Evolutionary conservation across 1,140 invertebrate genomes (phyloP).

Genomic region (Chlorops oryzae): DNA sequence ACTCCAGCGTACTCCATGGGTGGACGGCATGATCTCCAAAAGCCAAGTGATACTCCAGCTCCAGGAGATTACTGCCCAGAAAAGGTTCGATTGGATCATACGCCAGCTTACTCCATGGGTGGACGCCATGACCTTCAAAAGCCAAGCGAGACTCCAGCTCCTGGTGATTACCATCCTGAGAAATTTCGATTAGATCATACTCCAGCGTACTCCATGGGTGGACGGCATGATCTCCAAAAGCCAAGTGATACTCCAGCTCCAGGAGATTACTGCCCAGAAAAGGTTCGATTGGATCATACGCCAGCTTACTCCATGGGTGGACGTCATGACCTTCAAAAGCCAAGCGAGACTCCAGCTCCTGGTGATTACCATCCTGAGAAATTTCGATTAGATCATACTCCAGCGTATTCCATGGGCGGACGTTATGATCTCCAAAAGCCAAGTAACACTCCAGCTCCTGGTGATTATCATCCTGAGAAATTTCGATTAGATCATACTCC

Average conservation of each 20-base stretch:
- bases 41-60: constrained; percentile 63
- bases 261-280: constrained; percentile 55
- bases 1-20: constrained; percentile 51
- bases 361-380: constrained; percentile 57
- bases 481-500: constrained; percentile 55
- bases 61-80: constrained; percentile 55
- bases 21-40: constrained; percentile 52
- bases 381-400: constrained; percentile 48
- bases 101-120: constrained; percentile 56
- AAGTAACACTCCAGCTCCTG: constrained; percentile 56
- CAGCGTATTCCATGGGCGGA: constrained; percentile 50
- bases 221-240: constrained; percentile 52
- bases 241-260: constrained; percentile 52
- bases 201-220: constrained; percentile 49
- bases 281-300: constrained; percentile 56
- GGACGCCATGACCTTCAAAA: constrained; percentile 51
- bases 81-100: constrained; percentile 54
- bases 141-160: constrained; percentile 54
- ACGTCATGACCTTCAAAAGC: constrained; percentile 46
- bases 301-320: constrained; percentile 51
- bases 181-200: constrained; percentile 56
- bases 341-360: constrained; percentile 45
- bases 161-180: constrained; percentile 56
- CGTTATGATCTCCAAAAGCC: constrained; percentile 51
- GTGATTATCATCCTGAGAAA: constrained; percentile 58